Base-by-base conservation (phyloP, 2,888 invertebrate species). In the Spodoptera exigua region DNA sequence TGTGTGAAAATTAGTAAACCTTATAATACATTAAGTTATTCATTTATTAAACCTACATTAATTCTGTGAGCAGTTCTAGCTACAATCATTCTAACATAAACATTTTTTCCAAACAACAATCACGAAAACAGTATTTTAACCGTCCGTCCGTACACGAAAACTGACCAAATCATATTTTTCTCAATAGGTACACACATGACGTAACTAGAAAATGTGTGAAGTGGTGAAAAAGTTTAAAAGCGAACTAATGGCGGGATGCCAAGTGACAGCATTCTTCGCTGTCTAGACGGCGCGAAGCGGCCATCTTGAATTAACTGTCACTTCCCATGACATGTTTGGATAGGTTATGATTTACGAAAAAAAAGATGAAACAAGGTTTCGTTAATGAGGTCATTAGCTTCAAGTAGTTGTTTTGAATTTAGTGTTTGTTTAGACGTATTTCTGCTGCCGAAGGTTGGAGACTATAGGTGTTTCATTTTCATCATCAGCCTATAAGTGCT, bases 211-310 rank as follows among this genome's bases (percentile, higher is more conserved):
- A 60, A 77, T 59, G 78, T 64, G 78, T 64, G 53, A 66, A 77
- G 59, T 71, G 41, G 43, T 14, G 49, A 63, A 77, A 70, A 71
- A 66, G 52, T 71, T 65, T 71, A 74, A 71, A 68, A 71, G 60
- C 61, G 27, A 68, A 60, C 58, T 37, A 41, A 60, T 75, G 81
- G 81, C 81, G 14, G 10, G 0, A 1, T 21, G 74, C 81, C 81
- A 81, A 79, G 45, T 57, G 53, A 54, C 62, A 69, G 61, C 78
- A 82, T 81, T 80, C 79, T 76, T 21, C 16, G 17, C 9, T 46
- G 81, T 81, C 81, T 81, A 80, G 82, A 80, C 81, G 55, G 59
- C 54, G 41, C 55, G 44, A 40, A 52, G 44, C 56, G 36, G 36
- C 39, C 53, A 56, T 73, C 61, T 63, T 55, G 48, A 49, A 65